Base-by-base conservation (phyloP, 2,888 invertebrate species). In the Hydroisotoma schaefferi region DNA sequence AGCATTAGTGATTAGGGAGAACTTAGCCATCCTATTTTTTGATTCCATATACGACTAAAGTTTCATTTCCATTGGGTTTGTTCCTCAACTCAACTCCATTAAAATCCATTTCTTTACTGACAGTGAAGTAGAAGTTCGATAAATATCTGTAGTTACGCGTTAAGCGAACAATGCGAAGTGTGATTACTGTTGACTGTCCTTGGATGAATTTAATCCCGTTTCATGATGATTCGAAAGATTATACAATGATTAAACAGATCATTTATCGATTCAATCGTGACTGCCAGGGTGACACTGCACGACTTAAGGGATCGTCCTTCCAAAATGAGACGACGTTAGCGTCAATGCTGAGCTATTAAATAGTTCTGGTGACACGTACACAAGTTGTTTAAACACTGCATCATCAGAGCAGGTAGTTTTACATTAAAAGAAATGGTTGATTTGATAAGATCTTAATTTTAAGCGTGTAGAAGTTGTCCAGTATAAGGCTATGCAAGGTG, bases 251-350 rank as follows among this genome's bases (percentile, higher is more conserved):
- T 22, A 23, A 46, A 20, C 20, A 20, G 46, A 46, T 46, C 15
- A 33, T 33, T 33, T n/a, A 43, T 43, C 18, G 49, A 49, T 49
- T 49, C n/a, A 27, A 4, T 49, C 49, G 26, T 49, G 49, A 49
- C 49, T 28, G 27, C 20, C 29, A 28, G 4, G 18, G 28, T 49
- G 49, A 49, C 49, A 49, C 25, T 49, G 49, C 49, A 28, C 8
- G 29, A 27, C 28, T 28, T 49, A 8, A 27, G 18, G 22, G 46
- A 46, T 22, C 15, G 46, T 46, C 22, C 25, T 18, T 18, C 25
- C 46, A 25, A 12, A 23, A 46, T 6, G 46, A 46, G 46, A 46
- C 15, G 22, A 46, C 25, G 3, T 46, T 46, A 46, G 46, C 12
- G 8, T 40, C n/a, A n/a, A n/a, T n/a, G n/a, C n/a, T 40, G 40